Base-by-base conservation (phyloP, 2,113 vertebrate genomes). In the Catharus minimus region DNA sequence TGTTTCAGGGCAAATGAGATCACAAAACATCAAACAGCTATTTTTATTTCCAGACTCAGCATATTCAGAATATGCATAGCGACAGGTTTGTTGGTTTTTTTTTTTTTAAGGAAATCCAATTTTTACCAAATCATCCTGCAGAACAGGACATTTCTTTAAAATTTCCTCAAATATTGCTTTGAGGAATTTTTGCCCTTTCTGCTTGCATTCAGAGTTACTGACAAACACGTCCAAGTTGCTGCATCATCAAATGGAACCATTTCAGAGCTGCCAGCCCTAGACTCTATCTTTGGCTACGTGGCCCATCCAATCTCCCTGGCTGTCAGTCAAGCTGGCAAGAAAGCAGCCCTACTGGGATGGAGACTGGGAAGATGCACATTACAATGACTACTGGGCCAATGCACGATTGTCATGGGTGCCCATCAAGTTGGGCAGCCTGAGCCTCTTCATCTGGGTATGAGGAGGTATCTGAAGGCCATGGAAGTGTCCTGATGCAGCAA, bases 121-220 rank as follows among this genome's bases (percentile, higher is more conserved):
- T 93, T 95, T 93, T 78, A 67, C 33, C 15, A 56, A 89, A 76
- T 13, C n/a, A 47, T 75, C 71, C 89, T 95, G 83, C 49, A 86
- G 66, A 91, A 75, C 26, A 79, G 50, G 36, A 87, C 20, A 41
- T 69, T 90, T 89, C 46, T 82, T 84, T 66, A 79, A 84, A 81
- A 69, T 84, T 87, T 82, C 55, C 86, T 82, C 62, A 73, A 47
- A 73, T 50, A 87, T 49, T 65, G 89, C 86, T 95, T 76, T 92
- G 86, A 96, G 90, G 78, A 89, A 82, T 89, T 94, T 85, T 62
- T 95, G 81, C 78, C 74, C 81, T 95, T 95, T 95, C 71, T 85
- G 52, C 56, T 89, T 89, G 64, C 47, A 77, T 89, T 85, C 67
- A 9, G 53, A 82, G 33, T 39, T 93, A 80, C 88, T 91, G 86